Evolutionary conservation across 2,113 vertebrate species (phyloP).

Genomic region (Telmatochromis sp.): DNA sequence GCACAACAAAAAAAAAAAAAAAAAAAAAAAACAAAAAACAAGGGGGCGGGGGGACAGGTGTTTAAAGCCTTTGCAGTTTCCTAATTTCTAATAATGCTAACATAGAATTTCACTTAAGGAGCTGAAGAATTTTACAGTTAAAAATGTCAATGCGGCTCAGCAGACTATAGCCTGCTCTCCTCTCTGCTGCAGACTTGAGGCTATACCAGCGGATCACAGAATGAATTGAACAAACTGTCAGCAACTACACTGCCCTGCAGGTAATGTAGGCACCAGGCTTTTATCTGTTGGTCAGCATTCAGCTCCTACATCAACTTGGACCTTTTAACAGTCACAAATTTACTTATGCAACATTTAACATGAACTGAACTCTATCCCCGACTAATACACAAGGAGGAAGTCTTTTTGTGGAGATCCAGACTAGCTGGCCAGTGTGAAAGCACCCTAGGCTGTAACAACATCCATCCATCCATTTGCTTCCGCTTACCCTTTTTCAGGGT

Average conservation of each 20-base stretch:
- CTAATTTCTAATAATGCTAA: neutral
- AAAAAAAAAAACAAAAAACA: neutral
- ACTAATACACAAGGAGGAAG: neutral
- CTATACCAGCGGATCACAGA: neutral
- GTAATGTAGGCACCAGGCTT: neutral
- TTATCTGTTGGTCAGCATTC: neutral
- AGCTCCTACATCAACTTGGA: neutral
- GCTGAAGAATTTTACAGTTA: neutral
- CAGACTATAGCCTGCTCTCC: neutral
- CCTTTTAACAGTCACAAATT: neutral
- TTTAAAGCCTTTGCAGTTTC: neutral
- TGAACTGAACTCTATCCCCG: neutral
- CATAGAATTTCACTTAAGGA: neutral
- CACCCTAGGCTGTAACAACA: neutral
- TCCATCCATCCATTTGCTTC: no score
- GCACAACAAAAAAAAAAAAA: neutral
- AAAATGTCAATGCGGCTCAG: neutral
- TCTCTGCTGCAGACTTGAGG: neutral
- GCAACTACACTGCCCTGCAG: neutral
- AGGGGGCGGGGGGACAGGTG: neutral
- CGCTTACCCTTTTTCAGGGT: no score
- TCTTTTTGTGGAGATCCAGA: neutral
- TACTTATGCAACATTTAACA: neutral
- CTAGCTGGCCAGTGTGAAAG: neutral
- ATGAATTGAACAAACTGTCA: neutral